A percentile compares a stretch with the other conserved stretches of the same genome.
These are phyloP conservation scores for Capitella teleta DNA, from an alignment of 1,140 invertebrate species.

Conservation along the genomic window DNA sequence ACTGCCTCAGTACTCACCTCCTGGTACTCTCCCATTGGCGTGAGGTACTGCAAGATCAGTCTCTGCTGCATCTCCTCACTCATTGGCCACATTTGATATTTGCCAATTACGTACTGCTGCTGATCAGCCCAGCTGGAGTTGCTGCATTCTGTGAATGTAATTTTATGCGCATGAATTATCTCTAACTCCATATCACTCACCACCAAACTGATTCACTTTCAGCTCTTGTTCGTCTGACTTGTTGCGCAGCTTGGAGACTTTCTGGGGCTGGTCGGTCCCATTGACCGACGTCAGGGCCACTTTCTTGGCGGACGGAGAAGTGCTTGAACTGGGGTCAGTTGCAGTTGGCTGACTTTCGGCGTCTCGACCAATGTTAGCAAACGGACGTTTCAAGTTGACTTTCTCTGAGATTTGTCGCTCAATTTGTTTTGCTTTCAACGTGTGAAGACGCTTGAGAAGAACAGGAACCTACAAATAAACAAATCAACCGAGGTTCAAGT, in stretches of 20 bases:
- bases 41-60: slow-evolving; percentile 81
- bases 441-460: not conserved
- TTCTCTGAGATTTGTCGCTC: not conserved
- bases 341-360: not conserved
- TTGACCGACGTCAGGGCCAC: too few relatives aligned
- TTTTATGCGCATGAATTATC: too few relatives aligned
- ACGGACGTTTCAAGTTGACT: not conserved
- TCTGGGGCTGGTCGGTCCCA: too few relatives aligned
- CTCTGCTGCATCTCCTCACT: slow-evolving; percentile 77
- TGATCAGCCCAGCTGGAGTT: slow-evolving; percentile 85
- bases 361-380: slow-evolving; percentile 1
- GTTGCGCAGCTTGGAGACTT: too few relatives aligned
- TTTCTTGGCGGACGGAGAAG: too few relatives aligned
- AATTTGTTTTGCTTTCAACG: not conserved
- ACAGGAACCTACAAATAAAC: slow-evolving; percentile 1
- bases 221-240: too few relatives aligned
- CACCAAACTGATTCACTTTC: too few relatives aligned
- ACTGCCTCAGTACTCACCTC: too few relatives aligned
- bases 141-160: slow-evolving; percentile 34
- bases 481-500: too few relatives aligned
- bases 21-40: slow-evolving; percentile 92
- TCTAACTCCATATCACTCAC: too few relatives aligned
- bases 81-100: slow-evolving; percentile 73
- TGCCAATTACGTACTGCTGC: slow-evolving; percentile 74
- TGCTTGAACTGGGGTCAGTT: too few relatives aligned